Evolutionary conservation across 2,113 vertebrate species (phyloP).

Genomic region (Podarcis muralis): DNA sequence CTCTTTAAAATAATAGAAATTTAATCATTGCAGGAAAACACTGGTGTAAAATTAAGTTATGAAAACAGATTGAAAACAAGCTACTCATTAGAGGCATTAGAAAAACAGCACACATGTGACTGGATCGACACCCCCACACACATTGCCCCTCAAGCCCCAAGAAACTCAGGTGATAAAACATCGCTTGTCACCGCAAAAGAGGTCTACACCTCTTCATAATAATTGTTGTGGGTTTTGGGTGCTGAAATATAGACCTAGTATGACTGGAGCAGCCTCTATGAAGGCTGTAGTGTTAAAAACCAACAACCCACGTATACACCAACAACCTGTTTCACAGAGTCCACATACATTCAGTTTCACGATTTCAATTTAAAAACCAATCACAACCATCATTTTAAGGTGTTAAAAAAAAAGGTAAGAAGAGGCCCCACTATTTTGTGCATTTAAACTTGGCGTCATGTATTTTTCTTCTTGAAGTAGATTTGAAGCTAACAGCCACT

Average conservation of each 20-base stretch:
- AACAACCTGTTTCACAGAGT: constrained; percentile 11
- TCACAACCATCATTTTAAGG: not conserved
- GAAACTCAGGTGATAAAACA: not conserved
- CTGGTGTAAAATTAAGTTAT: not conserved
- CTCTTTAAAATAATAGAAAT: not conserved
- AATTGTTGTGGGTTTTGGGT: not conserved
- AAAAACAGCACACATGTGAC: not conserved
- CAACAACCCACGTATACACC: not conserved
- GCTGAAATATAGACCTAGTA: not conserved
- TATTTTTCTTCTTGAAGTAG: too few relatives aligned
- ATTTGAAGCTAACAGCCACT: too few relatives aligned
- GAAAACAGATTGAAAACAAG: not conserved
- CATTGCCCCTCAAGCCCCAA: not conserved
- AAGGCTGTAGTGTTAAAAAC: constrained; percentile 2
- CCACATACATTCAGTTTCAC: not conserved
- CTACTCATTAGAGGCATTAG: not conserved
- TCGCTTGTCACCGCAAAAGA: not conserved
- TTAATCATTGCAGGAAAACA: not conserved
- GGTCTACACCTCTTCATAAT: constrained; percentile 6
- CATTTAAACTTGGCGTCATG: not conserved
- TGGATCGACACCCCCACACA: not conserved
- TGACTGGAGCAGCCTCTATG: not conserved
- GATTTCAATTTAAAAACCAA: not conserved
- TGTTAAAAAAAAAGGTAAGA: not conserved
- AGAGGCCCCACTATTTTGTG: constrained; percentile 1